Evolutionary conservation across 2,888 invertebrate species (phyloP).

Genomic region (Thymelicus sylvestris): DNA sequence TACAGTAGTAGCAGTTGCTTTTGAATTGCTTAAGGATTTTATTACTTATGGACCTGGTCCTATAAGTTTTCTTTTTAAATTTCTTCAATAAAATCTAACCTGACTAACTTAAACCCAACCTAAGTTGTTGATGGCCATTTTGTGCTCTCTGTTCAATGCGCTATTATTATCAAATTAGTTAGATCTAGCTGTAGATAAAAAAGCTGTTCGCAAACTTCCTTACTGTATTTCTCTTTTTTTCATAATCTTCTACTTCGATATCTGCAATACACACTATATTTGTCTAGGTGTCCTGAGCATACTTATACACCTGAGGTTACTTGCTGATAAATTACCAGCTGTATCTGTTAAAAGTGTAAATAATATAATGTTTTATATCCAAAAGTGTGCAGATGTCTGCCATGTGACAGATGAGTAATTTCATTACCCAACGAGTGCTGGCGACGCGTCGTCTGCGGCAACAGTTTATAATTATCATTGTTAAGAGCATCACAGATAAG

Average conservation of each 20-base stretch:
- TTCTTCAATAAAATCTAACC: too few species aligned
- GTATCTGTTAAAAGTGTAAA: background rate
- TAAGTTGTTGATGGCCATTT: background rate
- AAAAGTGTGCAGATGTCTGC: conserved; percentile 16
- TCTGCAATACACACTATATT: too few species aligned
- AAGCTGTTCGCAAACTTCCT: too few species aligned
- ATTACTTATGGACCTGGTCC: background rate
- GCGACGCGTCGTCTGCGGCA: conserved; percentile 38
- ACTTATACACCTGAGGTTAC: background rate
- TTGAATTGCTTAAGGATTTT: background rate
- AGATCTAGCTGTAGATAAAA: too few species aligned
- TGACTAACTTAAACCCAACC: background rate
- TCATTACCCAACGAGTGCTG: conserved; percentile 22
- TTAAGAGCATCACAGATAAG: conserved; percentile 28
- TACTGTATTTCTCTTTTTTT: too few species aligned
- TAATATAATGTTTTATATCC: background rate
- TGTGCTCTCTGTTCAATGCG: background rate
- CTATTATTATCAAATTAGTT: too few species aligned
- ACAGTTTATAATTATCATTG: conserved; percentile 32
- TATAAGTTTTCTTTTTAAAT: background rate
- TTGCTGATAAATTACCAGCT: background rate
- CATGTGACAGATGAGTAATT: conserved; percentile 18
- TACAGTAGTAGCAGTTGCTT: conserved; percentile 5
- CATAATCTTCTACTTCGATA: too few species aligned
- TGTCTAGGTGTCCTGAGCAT: background rate